Evolutionary conservation across 2,113 vertebrate genomes (phyloP), one percentile per base, ranked within the genome.

Genomic region (Numida meleagris): DNA sequence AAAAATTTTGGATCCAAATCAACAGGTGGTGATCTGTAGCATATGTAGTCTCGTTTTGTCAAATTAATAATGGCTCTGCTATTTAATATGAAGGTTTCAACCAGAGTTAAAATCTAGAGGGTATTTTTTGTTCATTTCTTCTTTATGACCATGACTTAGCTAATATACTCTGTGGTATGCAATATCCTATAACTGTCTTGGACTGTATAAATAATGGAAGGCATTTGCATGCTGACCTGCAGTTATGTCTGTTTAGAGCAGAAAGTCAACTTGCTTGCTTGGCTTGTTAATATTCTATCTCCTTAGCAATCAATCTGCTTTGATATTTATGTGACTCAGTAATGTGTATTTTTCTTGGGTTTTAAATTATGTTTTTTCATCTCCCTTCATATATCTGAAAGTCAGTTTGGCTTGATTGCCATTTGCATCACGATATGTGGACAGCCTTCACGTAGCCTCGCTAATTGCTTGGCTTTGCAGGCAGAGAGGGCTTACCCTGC

Each of bases 261-360:
- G 91, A 82, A 66, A 93, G 68, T 62, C 72, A 78, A 72, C 80
- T 95, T 90, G 36, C 77, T 85, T 94, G 72, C 92, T 93, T 97
- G 78, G 72, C 59, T 96, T 96, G 88, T 95, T 97, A 97, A 95
- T 95, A 94, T 85, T 94, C 79, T 71, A 91, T 71, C 55, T 97
- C 72, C 66, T 36, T 43, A 86, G 75, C 82, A 96, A 96, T 98
- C 93, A 94, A 53, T 95, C 95, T 94, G 73, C 86, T 90, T 92
- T 96, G 93, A 95, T 97, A 94, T 95, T 96, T 96, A 75, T 96
- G 93, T 90, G 93, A 82, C 62, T 58, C 74, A 77, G 55, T 67
- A 86, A 95, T 85, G 55, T 96, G 94, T 63, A 46, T 92, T 94
- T 95, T 93, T 73, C 51, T 92, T 82, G 46, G 42, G 58, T 67